phyloP scores from a whole-genome alignment of 2,888 invertebrate genomes.

The Plemyria rubiginata region DNA sequence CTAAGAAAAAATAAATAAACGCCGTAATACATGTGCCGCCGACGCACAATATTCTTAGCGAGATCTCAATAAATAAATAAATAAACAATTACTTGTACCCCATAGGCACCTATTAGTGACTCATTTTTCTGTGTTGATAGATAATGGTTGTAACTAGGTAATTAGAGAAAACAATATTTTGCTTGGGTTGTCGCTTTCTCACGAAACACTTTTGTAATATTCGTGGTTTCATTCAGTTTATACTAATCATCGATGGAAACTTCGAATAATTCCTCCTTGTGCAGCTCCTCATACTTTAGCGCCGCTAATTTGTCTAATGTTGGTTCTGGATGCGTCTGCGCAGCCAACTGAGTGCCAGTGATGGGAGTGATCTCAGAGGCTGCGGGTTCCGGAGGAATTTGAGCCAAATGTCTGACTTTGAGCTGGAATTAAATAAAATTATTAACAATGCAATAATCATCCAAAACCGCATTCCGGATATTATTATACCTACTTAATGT shows the following conservation, averaged over 20 bases:
- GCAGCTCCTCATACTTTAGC: conserved; percentile 68
- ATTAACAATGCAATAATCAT: not conserved
- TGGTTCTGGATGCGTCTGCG: conserved; percentile 64
- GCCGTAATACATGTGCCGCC: too few species aligned
- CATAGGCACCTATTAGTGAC: too few species aligned
- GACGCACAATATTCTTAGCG: too few species aligned
- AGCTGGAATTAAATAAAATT: conserved; percentile 53
- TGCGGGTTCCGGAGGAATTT: conserved; percentile 57
- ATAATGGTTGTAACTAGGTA: too few species aligned
- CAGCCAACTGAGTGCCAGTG: conserved; percentile 43
- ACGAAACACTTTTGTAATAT: too few species aligned
- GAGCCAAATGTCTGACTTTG: conserved; percentile 62
- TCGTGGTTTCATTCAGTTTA: conserved; percentile 15
- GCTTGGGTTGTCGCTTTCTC: too few species aligned
- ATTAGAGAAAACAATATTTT: too few species aligned
- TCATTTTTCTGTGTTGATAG: too few species aligned
- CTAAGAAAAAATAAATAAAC: conserved; percentile 31
- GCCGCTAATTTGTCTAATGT: conserved; percentile 61
- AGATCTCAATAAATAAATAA: too few species aligned
- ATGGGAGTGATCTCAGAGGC: conserved; percentile 35
- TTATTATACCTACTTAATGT: too few species aligned
- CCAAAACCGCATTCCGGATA: too few species aligned
- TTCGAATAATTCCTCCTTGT: conserved; percentile 63
- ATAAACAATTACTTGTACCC: too few species aligned
- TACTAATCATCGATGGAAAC: conserved; percentile 60